Evolutionary conservation across 2,797 vertebrate genomes (phyloP).

Genomic region (Tragopan temminckii): DNA sequence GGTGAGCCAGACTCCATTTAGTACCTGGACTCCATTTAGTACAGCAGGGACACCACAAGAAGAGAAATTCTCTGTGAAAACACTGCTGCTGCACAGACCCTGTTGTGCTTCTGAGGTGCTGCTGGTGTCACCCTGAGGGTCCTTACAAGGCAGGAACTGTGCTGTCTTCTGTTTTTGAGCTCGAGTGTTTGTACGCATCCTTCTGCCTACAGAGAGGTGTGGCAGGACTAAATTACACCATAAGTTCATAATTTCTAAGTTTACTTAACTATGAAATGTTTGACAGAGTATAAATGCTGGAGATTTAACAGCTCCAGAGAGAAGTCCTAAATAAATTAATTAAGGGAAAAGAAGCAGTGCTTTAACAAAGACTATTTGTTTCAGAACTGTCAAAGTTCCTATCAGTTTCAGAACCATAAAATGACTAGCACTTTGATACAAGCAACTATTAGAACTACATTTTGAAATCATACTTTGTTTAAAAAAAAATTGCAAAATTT

Average conservation of each 20-base stretch:
- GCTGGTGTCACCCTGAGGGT: not conserved
- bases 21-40: not conserved
- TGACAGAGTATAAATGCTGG: not conserved
- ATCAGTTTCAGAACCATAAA: not conserved
- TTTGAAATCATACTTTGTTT: not conserved
- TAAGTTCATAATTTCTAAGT: not conserved
- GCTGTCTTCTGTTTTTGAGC: not conserved
- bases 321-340: not conserved
- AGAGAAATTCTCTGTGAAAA: not conserved
- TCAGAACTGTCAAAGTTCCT: not conserved
- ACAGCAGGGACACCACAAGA: not conserved
- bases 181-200: not conserved
- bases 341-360: not conserved
- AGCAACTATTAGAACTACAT: not conserved
- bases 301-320: not conserved
- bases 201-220: not conserved
- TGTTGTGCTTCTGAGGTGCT: not conserved
- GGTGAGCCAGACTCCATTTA: conserved; percentile 23
- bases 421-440: not conserved
- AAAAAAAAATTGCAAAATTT: not conserved
- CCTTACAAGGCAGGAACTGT: not conserved
- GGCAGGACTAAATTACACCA: not conserved
- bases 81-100: not conserved
- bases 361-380: not conserved
- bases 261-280: not conserved